phyloP scores from a whole-genome alignment of 2,888 invertebrate genomes.

The Andrena praecox region DNA sequence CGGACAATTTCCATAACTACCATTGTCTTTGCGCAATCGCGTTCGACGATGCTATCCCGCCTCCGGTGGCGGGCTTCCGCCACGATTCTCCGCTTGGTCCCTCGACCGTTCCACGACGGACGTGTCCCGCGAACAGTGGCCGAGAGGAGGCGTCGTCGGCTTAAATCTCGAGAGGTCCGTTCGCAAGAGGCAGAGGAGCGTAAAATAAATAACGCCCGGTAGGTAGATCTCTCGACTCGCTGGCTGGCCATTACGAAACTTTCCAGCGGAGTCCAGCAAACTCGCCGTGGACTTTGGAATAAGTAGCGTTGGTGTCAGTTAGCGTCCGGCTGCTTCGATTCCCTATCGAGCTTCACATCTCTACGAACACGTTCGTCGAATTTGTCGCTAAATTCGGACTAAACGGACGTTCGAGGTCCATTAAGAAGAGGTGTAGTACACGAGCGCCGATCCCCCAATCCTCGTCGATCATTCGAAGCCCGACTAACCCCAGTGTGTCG shows the following conservation, averaged over 20 bases:
- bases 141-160: slow-evolving; percentile 22
- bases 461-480: background rate
- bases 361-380: background rate
- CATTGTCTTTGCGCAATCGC: slow-evolving; percentile 54
- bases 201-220: slow-evolving; percentile 59
- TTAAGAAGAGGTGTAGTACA: background rate
- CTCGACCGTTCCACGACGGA: slow-evolving; percentile 14
- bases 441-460: background rate
- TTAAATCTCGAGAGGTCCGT: slow-evolving; percentile 34
- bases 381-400: background rate
- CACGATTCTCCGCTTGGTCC: background rate
- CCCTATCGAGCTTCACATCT: slow-evolving; percentile 8
- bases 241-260: slow-evolving; percentile 46
- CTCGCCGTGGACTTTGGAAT: slow-evolving; percentile 10
- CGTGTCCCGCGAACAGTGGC: slow-evolving; percentile 24
- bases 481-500: background rate
- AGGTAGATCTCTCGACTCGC: slow-evolving; percentile 1
- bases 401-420: background rate
- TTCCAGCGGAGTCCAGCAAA: slow-evolving; percentile 25
- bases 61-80: slow-evolving; percentile 8
- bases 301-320: slow-evolving; percentile 3
- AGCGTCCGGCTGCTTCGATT: background rate
- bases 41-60: slow-evolving; percentile 37
- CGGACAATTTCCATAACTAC: slow-evolving; percentile 49
- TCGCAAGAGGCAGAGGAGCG: slow-evolving; percentile 29